These are phyloP conservation scores for Drosophila fungiperda DNA, from an alignment of 2,888 invertebrate genomes.

Conservation along the genomic window DNA sequence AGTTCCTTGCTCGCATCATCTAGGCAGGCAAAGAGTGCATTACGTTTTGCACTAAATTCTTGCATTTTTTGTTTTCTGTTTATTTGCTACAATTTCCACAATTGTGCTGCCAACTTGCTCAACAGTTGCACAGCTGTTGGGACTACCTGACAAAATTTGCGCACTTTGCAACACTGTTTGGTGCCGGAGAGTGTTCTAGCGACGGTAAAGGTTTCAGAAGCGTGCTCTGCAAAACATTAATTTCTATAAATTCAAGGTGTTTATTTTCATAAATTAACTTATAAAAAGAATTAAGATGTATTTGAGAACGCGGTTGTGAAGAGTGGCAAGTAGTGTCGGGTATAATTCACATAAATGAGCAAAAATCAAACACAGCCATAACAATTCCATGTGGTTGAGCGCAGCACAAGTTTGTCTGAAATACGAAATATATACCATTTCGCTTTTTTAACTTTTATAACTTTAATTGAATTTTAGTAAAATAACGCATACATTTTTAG, in stretches of 20 bases:
- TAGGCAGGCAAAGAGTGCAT: constrained; percentile 89
- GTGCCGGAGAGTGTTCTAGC: constrained; percentile 54
- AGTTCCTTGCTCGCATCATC: constrained; percentile 87
- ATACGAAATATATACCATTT: background rate
- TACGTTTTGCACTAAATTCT: constrained; percentile 88
- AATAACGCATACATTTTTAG: background rate
- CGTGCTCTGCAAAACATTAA: constrained; percentile 41
- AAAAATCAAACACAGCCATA: constrained; percentile 13
- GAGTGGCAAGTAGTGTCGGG: background rate
- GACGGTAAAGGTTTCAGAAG: constrained; percentile 27
- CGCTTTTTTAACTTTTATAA: background rate
- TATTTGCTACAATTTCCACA: constrained; percentile 65
- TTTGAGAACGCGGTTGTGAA: background rate
- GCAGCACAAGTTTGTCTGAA: background rate
- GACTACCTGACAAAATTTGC: background rate
- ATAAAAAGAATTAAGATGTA: background rate
- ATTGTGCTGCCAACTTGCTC: constrained; percentile 36
- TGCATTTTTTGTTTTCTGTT: constrained; percentile 70
- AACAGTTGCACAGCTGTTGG: constrained; percentile 29
- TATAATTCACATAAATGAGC: background rate
- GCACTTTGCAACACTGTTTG: constrained; percentile 14
- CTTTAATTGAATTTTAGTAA: background rate
- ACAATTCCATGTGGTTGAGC: constrained; percentile 35
- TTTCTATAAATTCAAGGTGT: constrained; percentile 27
- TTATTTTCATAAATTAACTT: constrained; percentile 10